Base-by-base conservation (phyloP, 2,888 invertebrate genomes). In the Apotomis betuletana region DNA sequence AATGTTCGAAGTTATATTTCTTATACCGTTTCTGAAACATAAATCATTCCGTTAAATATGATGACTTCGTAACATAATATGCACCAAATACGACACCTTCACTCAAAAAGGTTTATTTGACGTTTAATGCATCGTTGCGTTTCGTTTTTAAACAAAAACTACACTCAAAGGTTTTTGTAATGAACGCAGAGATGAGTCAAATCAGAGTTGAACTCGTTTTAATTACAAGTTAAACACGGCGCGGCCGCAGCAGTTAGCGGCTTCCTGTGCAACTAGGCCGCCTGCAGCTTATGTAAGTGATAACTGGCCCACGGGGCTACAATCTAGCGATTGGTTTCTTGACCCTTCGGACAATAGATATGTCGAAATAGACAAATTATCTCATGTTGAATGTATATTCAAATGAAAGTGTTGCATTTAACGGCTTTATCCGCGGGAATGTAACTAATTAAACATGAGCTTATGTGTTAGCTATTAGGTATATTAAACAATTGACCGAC, bases 211-310 rank as follows among this genome's bases (percentile, higher is more conserved):
- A 82, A 83, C 83, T 79, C 79, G 82, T 80, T 90, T 88, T 90
- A 90, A 90, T 91, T 87, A 87, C 84, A 85, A 83, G 83, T 86
- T 83, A 87, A 89, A 89, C 85, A 86, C 83, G 81, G 83, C 86
- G 81, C 85, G 84, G 85, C 87, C 83, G 82, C 83, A 80, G 80
- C 84, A 85, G 87, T 88, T 85, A 88, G 87, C 85, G 79, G 89
- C 83, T 90, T 91, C 92, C 92, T 91, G 90, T 82, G 85, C 85
- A 87, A 84, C 83, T 88, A 81, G 87, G 87, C 84, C 88, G 84
- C 84, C 87, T 83, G 83, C 81, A 79, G 78, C 79, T 80, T 89
- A 85, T 85, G 83, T 85, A 88, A 88, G 85, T 87, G 86, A 83
- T 88, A 87, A 88, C 83, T 84, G 83, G 81, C 81, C 75, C 69